phyloP scores from a whole-genome alignment of 2,888 invertebrate genomes.

The Chymomyza procnemis region DNA sequence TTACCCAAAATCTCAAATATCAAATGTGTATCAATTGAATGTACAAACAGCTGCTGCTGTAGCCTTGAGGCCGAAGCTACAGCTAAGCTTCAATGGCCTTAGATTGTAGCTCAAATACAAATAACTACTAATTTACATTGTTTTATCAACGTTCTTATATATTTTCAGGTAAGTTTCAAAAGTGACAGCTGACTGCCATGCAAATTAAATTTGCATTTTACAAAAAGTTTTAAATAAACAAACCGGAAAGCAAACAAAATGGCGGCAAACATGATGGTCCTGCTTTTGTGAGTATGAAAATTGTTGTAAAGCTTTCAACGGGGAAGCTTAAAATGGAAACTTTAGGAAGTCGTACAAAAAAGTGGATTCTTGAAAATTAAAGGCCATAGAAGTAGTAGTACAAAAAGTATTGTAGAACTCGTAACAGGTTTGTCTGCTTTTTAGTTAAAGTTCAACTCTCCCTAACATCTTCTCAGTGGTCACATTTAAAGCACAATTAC shows the following conservation, averaged over 20 bases:
- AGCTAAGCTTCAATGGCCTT: neutral
- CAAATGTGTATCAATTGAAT: neutral
- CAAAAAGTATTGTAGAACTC: no score
- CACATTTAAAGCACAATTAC: no score
- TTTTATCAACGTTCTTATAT: neutral
- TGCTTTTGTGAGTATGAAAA: neutral
- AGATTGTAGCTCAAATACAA: neutral
- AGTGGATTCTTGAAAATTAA: no score
- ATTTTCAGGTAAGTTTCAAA: neutral
- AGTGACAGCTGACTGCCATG: neutral
- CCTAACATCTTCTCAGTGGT: no score
- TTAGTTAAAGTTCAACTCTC: no score
- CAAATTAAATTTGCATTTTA: neutral
- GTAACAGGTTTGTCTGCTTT: no score
- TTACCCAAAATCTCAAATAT: neutral
- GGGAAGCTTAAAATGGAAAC: no score
- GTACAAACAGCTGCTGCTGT: neutral
- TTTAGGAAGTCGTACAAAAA: no score
- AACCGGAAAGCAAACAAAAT: neutral
- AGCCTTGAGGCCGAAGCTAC: neutral
- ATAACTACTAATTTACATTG: neutral
- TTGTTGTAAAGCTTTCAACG: no score
- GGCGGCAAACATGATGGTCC: neutral
- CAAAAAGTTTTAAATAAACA: neutral
- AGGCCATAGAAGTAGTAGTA: no score